These are phyloP conservation scores for Zelostemma sp. DNA, from an alignment of 1,140 invertebrate species.

Conservation along the genomic window DNA sequence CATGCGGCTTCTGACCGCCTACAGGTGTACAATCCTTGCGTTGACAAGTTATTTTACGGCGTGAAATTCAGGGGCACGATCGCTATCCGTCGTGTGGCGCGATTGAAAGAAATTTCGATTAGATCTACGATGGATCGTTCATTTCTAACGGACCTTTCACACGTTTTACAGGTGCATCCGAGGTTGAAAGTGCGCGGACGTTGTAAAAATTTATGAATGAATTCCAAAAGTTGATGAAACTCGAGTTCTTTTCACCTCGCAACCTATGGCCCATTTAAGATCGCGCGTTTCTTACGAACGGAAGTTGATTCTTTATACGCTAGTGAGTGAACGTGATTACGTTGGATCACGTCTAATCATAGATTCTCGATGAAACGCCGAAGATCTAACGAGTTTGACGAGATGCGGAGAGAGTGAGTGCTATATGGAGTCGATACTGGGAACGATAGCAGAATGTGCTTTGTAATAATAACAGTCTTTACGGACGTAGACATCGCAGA, in stretches of 20 bases:
- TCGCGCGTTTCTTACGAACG: slow-evolving; percentile 40
- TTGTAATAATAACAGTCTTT: slow-evolving; percentile 32
- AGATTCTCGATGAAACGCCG: slow-evolving; percentile 45
- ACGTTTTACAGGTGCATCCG: not conserved
- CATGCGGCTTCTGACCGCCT: slow-evolving; percentile 27
- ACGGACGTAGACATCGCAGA: slow-evolving; percentile 29
- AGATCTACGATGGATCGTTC: slow-evolving; percentile 5
- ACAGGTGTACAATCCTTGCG: slow-evolving; percentile 37
- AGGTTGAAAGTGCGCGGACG: not conserved
- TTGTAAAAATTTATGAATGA: too few relatives aligned
- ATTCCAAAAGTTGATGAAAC: too few relatives aligned
- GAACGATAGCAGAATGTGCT: slow-evolving; percentile 28
- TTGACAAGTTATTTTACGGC: slow-evolving; percentile 35
- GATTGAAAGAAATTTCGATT: slow-evolving; percentile 6
- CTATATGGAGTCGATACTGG: slow-evolving; percentile 40
- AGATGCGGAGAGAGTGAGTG: slow-evolving; percentile 37
- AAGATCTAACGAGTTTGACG: slow-evolving; percentile 45
- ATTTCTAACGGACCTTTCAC: not conserved
- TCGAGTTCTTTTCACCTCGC: not conserved
- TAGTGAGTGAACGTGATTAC: slow-evolving; percentile 38
- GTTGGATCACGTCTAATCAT: slow-evolving; percentile 41
- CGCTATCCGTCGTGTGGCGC: slow-evolving; percentile 14
- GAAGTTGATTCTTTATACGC: slow-evolving; percentile 48
- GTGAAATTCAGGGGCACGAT: slow-evolving; percentile 31
- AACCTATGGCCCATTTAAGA: too few relatives aligned